Evolutionary conservation across 2,113 vertebrate genomes (phyloP).

Genomic region (Perca fluviatilis): DNA sequence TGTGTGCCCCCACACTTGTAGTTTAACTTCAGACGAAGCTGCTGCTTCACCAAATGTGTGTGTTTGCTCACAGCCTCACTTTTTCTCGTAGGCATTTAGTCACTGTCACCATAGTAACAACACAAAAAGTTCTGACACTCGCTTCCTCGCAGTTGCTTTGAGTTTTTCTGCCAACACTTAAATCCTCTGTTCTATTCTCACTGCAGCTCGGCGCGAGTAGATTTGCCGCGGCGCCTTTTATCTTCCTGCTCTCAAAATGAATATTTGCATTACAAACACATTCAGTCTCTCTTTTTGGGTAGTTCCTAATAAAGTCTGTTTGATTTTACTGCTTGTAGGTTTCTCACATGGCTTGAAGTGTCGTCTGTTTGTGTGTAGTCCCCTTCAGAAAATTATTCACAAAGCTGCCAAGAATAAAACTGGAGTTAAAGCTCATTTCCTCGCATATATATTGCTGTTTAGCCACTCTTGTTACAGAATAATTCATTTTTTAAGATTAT

Average conservation of each 20-base stretch:
- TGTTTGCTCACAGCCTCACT: slow-evolving; percentile 57
- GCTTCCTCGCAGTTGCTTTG: slow-evolving; percentile 45
- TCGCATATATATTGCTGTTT: slow-evolving; percentile 27
- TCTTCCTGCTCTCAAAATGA: slow-evolving; percentile 30
- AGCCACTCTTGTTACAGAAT: neutral
- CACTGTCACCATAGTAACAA: slow-evolving; percentile 73
- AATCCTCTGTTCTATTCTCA: slow-evolving; percentile 44
- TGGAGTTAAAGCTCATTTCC: slow-evolving; percentile 30
- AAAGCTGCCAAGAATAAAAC: slow-evolving; percentile 20
- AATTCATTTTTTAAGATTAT: slow-evolving; percentile 13
- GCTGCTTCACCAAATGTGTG: slow-evolving; percentile 45
- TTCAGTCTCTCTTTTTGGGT: slow-evolving; percentile 23
- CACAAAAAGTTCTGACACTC: slow-evolving; percentile 63
- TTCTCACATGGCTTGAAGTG: slow-evolving; percentile 36
- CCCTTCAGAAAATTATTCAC: slow-evolving; percentile 22
- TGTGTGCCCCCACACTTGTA: slow-evolving; percentile 43
- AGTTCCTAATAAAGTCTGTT: slow-evolving; percentile 41
- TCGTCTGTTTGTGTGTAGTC: slow-evolving; percentile 31
- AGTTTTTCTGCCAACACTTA: slow-evolving; percentile 36
- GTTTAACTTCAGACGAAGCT: slow-evolving; percentile 38
- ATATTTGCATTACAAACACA: slow-evolving; percentile 69
- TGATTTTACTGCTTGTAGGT: slow-evolving; percentile 48
- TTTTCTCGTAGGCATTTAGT: slow-evolving; percentile 49
- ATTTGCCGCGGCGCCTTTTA: slow-evolving; percentile 40
- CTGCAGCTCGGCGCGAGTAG: slow-evolving; percentile 39